A percentile compares a stretch with the other conserved stretches of the same genome.
Evolutionary conservation across 2,113 vertebrate species (phyloP).

Genomic region (Catharus bicknelli): DNA sequence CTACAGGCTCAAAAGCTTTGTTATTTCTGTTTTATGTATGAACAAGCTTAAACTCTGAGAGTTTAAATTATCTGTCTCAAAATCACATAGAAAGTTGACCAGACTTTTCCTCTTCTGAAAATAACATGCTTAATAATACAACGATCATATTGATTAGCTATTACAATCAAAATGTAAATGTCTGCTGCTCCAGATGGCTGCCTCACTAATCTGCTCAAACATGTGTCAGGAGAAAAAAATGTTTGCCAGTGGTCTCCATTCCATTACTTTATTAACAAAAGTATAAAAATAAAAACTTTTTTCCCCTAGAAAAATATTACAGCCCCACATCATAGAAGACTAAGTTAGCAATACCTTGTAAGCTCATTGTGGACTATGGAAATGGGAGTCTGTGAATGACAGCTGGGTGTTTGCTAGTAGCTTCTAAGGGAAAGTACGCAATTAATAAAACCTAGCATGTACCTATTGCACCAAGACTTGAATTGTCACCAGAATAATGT

Average conservation of each 20-base stretch:
- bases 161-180: neutral
- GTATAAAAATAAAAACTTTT: neutral
- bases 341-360: neutral
- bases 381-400: neutral
- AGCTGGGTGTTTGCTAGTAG: neutral
- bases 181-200: slow-evolving; percentile 7
- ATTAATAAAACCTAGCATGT: neutral
- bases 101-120: neutral
- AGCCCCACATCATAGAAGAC: neutral
- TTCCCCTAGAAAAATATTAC: neutral
- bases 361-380: neutral
- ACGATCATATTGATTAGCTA: neutral
- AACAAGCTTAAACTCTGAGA: neutral
- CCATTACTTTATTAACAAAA: neutral
- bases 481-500: neutral
- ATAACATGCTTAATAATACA: neutral
- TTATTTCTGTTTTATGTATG: neutral
- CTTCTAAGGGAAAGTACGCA: neutral
- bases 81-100: neutral
- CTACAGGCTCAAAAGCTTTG: neutral
- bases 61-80: neutral
- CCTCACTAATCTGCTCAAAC: neutral
- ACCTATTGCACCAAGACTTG: neutral
- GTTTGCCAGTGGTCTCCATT: neutral
- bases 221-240: neutral